These are phyloP conservation scores for Takifugu bimaculatus DNA, from an alignment of 2,113 vertebrate genomes.

Conservation along the genomic window DNA sequence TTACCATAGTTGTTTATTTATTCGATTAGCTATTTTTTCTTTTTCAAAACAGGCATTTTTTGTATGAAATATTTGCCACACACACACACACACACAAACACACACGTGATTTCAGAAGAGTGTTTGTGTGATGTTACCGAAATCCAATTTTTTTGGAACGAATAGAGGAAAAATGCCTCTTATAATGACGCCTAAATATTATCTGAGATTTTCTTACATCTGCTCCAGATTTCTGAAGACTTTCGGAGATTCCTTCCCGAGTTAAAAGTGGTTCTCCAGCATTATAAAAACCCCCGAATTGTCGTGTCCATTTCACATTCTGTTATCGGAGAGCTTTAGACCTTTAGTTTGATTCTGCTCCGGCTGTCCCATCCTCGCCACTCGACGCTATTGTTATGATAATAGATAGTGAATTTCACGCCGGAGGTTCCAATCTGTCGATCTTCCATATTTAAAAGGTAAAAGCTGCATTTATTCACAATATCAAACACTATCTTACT, in stretches of 20 bases:
- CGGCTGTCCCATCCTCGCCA: slow-evolving; percentile 50
- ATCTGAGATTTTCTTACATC: background rate
- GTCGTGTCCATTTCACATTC: slow-evolving; percentile 32
- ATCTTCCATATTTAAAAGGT: slow-evolving; percentile 52
- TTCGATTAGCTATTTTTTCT: too few relatives aligned
- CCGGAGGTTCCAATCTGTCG: slow-evolving; percentile 69
- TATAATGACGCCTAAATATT: background rate
- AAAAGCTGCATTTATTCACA: slow-evolving; percentile 42
- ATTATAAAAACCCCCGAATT: slow-evolving; percentile 1
- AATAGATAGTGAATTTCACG: slow-evolving; percentile 66
- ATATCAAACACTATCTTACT: slow-evolving; percentile 17
- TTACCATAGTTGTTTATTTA: background rate
- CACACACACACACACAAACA: too few relatives aligned
- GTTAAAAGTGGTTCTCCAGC: background rate
- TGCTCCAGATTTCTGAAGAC: slow-evolving; percentile 1
- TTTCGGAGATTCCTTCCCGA: slow-evolving; percentile 1
- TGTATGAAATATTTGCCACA: background rate
- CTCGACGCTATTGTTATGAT: slow-evolving; percentile 71
- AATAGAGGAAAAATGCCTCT: background rate
- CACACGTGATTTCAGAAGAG: too few relatives aligned
- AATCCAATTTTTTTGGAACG: background rate
- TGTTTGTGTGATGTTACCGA: too few relatives aligned
- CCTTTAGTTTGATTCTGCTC: slow-evolving; percentile 35
- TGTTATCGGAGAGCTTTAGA: slow-evolving; percentile 40
- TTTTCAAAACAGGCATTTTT: background rate